These are phyloP conservation scores for Selene dorsalis DNA, from an alignment of 2,797 vertebrate genomes.

Conservation along the genomic window DNA sequence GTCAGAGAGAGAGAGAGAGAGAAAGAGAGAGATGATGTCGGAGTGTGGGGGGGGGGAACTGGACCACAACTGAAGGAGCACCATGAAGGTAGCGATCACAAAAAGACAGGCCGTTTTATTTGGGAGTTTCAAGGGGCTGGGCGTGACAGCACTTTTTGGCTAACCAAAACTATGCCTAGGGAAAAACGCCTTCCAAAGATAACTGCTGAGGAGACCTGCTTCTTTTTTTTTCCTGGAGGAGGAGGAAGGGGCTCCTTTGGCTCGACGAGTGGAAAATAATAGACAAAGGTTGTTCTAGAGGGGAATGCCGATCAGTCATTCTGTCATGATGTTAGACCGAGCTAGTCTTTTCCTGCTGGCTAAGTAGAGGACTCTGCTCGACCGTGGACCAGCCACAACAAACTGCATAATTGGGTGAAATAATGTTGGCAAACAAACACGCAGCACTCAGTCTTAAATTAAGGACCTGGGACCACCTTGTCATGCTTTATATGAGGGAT, in stretches of 20 bases:
- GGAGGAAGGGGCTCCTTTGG: slow-evolving; percentile 76
- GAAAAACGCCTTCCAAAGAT: slow-evolving; percentile 83
- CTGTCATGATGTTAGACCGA: slow-evolving; percentile 79
- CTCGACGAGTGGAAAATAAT: slow-evolving; percentile 82
- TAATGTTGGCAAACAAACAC: slow-evolving; percentile 70
- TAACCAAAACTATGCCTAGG: slow-evolving; percentile 85
- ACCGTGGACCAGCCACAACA: slow-evolving; percentile 69
- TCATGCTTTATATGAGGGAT: slow-evolving; percentile 49
- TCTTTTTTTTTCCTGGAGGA: slow-evolving; percentile 44
- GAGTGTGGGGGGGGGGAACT: not conserved
- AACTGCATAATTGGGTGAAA: slow-evolving; percentile 65
- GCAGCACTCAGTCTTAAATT: slow-evolving; percentile 27
- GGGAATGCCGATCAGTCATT: slow-evolving; percentile 77
- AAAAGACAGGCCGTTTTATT: slow-evolving; percentile 78
- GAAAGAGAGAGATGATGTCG: too few species aligned
- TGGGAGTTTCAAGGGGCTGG: slow-evolving; percentile 79
- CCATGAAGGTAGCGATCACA: slow-evolving; percentile 75
- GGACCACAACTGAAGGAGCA: slow-evolving; percentile 78
- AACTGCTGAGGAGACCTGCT: slow-evolving; percentile 80
- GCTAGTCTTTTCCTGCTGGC: slow-evolving; percentile 67
- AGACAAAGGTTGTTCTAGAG: slow-evolving; percentile 83
- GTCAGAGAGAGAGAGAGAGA: not conserved
- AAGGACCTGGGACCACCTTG: slow-evolving; percentile 50
- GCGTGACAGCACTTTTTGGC: slow-evolving; percentile 81
- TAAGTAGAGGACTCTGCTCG: slow-evolving; percentile 69